Conservation (phyloP, 2,113 vertebrate species). For the Fulmarus glacialis region DNA sequence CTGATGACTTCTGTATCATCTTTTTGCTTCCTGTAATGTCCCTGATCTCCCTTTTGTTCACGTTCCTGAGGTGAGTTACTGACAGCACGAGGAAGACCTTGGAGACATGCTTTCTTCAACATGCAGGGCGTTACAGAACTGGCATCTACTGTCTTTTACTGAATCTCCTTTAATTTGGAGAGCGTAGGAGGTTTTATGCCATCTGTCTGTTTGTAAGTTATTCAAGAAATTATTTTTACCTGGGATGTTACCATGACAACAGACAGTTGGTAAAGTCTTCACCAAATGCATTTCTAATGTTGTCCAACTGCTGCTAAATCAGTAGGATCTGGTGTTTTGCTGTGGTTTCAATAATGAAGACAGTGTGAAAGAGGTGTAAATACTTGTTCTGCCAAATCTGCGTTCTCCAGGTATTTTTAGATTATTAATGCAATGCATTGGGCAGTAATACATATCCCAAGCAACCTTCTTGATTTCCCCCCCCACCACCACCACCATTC, state of each 20-base stretch:
- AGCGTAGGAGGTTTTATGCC: slow-evolving; percentile 21
- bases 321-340: not conserved
- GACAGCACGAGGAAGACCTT: not conserved
- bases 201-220: slow-evolving; percentile 56
- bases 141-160: not conserved
- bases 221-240: slow-evolving; percentile 64
- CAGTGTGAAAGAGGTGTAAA: not conserved
- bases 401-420: not conserved
- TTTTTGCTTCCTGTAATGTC: not conserved
- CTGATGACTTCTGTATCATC: not conserved
- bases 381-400: not conserved
- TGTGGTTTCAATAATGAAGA: not conserved
- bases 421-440: not conserved
- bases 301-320: slow-evolving; percentile 38
- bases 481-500: not conserved
- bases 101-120: not conserved
- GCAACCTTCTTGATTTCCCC: not conserved
- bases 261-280: slow-evolving; percentile 42
- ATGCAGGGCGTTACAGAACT: not conserved
- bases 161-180: not conserved
- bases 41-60: not conserved
- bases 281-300: slow-evolving; percentile 15
- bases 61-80: not conserved
- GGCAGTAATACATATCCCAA: not conserved
- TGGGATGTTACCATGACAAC: slow-evolving; percentile 62